Percentiles rank a stretch among this genome's conserved stretches.
Conservation (phyloP, 2,888 invertebrate genomes). For the Trichacis sp. region DNA sequence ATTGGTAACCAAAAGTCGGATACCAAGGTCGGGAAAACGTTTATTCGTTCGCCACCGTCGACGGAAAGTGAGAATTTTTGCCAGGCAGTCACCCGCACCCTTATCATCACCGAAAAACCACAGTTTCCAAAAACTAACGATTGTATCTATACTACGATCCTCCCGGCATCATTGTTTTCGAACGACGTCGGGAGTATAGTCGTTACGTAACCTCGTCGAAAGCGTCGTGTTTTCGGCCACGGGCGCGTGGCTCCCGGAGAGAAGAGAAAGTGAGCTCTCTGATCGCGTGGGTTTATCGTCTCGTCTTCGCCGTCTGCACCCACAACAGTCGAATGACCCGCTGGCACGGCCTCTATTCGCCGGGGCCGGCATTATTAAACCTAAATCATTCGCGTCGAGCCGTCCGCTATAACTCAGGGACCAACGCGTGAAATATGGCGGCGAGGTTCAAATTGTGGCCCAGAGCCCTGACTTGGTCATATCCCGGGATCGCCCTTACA, state of each 20-base stretch:
- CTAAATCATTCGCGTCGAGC: conserved; percentile 66
- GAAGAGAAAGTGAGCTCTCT: conserved; percentile 3
- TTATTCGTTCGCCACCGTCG: too few relatives aligned
- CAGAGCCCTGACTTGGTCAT: conserved; percentile 51
- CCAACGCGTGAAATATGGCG: conserved; percentile 63
- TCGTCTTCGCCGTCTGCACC: conserved; percentile 14
- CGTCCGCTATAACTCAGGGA: conserved; percentile 63
- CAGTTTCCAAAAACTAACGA: too few relatives aligned
- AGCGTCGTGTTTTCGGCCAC: background rate
- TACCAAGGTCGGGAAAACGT: too few relatives aligned
- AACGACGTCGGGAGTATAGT: too few relatives aligned
- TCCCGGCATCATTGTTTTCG: too few relatives aligned
- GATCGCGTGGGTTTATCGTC: conserved; percentile 8
- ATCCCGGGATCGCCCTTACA: conserved; percentile 37
- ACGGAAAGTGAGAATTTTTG: too few relatives aligned
- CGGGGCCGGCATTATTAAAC: conserved; percentile 65
- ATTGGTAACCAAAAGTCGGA: too few relatives aligned
- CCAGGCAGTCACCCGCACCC: too few relatives aligned
- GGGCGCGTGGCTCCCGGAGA: background rate
- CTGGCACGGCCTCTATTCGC: conserved; percentile 42
- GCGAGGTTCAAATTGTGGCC: conserved; percentile 64
- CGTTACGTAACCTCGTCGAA: background rate
- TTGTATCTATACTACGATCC: too few relatives aligned
- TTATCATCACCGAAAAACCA: too few relatives aligned
- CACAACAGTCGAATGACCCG: conserved; percentile 64